Evolutionary conservation across 1,140 invertebrate species (phyloP), one percentile per base, ranked within the genome.

Genomic region (Littorina saxatilis): DNA sequence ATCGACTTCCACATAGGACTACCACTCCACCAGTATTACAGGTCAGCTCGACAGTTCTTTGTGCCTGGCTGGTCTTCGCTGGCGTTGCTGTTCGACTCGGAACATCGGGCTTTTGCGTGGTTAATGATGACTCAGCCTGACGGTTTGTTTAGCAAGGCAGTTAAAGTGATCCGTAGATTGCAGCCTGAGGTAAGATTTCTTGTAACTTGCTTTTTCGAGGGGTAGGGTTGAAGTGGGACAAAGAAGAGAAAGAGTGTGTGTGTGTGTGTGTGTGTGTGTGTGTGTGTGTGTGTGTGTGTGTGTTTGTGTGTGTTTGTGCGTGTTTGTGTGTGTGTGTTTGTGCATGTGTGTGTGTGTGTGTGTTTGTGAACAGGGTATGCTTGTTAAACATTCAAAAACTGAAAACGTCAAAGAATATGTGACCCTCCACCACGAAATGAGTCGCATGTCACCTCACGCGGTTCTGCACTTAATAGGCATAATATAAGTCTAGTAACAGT

Each of bases 1-100:
- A 81, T 88, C 63, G 85, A 86, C 15, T 85, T 87, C 63, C 81
- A 87, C 72, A 88, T 88, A 70, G 87, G 87, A 5, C 63, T 88
- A 40, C 86, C 85, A 35, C 78, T 82, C 72, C 37, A 82, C 1
- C 27, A 78, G 55, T 84, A 84, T 20, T 84, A 87, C 66, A 74
- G 84, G 50, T 63, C 82, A 63, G 84, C 86, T 11, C 81, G 84
- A 13, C 20, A 23, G 58, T 29, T n/a, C 58, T 29, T 29, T 23
- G 58, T 29, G 4, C 5, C 20, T 61, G 9, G 5, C 58, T 61
- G 20, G 58, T 5, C 9, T 5, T 61, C 4, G 20, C 27, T 61
- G 20, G 7, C 58, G 23, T 23, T 61, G 9, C n/a, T 61, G 4
- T 29, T 61, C 9, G 58, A 61, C 23, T 23, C 58, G 7, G 58